phyloP scores from a whole-genome alignment of 2,888 invertebrate genomes.

The Brenthis daphne region DNA sequence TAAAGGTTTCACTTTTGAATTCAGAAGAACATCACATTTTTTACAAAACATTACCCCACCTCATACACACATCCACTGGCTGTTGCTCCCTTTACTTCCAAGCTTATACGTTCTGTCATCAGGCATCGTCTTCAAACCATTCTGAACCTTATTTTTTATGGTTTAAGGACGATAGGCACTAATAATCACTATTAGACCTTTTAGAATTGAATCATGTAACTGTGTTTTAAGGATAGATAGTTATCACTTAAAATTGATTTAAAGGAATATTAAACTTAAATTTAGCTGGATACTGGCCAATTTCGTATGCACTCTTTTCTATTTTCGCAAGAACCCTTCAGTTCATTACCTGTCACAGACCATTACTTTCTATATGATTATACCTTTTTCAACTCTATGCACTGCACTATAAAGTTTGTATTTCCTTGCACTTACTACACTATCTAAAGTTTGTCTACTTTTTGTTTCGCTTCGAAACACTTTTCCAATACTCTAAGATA shows the following conservation, averaged over 20 bases:
- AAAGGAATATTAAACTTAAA: slow-evolving; percentile 41
- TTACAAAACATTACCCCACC: slow-evolving; percentile 62
- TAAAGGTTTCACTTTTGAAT: slow-evolving; percentile 71
- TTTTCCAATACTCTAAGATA: slow-evolving; percentile 54
- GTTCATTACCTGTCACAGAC: slow-evolving; percentile 58
- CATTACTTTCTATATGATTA: slow-evolving; percentile 60
- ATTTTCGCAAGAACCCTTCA: slow-evolving; percentile 47
- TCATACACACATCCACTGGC: slow-evolving; percentile 53
- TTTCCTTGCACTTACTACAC: slow-evolving; percentile 71
- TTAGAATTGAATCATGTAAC: slow-evolving; percentile 23
- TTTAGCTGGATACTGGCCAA: slow-evolving; percentile 46
- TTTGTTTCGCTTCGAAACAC: slow-evolving; percentile 63
- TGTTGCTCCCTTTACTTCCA: slow-evolving; percentile 47
- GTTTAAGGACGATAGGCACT: slow-evolving; percentile 33
- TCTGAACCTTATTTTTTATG: slow-evolving; percentile 34
- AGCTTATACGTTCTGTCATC: slow-evolving; percentile 35
- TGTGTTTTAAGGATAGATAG: slow-evolving; percentile 30
- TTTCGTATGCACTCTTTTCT: slow-evolving; percentile 55
- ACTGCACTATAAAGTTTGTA: slow-evolving; percentile 77
- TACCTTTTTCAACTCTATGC: slow-evolving; percentile 73
- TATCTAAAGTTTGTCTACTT: slow-evolving; percentile 64
- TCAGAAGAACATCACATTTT: slow-evolving; percentile 71
- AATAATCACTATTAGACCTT: slow-evolving; percentile 19
- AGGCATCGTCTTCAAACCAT: slow-evolving; percentile 31
- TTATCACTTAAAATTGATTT: slow-evolving; percentile 32